A percentile compares a stretch with the other conserved stretches of the same genome.
phyloP scores from a whole-genome alignment of 1,140 invertebrate species.

The Microplitis mediator region DNA sequence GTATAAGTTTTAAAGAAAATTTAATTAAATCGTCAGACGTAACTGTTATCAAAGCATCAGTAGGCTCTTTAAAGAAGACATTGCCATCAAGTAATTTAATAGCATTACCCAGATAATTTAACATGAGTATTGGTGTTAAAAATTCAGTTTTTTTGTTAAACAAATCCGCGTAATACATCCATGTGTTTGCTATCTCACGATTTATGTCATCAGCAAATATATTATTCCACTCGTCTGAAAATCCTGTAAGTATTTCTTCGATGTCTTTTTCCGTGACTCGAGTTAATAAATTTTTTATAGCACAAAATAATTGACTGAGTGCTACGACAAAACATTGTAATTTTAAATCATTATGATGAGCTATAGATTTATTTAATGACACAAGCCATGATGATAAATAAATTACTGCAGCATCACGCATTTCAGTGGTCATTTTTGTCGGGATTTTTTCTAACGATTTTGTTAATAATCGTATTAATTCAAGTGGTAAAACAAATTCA shows the following conservation, averaged over 20 bases:
- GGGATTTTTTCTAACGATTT: slow-evolving; percentile 50
- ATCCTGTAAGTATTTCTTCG: slow-evolving; percentile 54
- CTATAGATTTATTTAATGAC: slow-evolving; percentile 57
- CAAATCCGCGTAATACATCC: slow-evolving; percentile 55
- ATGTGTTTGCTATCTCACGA: slow-evolving; percentile 59
- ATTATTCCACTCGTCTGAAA: slow-evolving; percentile 68
- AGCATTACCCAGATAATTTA: slow-evolving; percentile 49
- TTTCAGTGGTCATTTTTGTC: slow-evolving; percentile 52
- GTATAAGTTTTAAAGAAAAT: slow-evolving; percentile 51
- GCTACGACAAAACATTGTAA: slow-evolving; percentile 45
- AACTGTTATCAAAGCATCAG: slow-evolving; percentile 19
- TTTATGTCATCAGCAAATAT: slow-evolving; percentile 64
- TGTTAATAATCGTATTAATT: slow-evolving; percentile 55
- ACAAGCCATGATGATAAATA: slow-evolving; percentile 68
- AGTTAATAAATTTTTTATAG: slow-evolving; percentile 58
- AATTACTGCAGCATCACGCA: slow-evolving; percentile 74
- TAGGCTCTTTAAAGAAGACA: slow-evolving; percentile 38
- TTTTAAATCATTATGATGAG: slow-evolving; percentile 55
- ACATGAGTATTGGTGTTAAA: slow-evolving; percentile 36
- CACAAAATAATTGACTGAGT: slow-evolving; percentile 61
- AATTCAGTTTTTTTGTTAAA: slow-evolving; percentile 39
- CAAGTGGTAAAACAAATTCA: slow-evolving; percentile 44
- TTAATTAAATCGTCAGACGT: slow-evolving; percentile 40
- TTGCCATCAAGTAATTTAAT: slow-evolving; percentile 46
- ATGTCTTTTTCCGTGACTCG: slow-evolving; percentile 57